These are phyloP conservation scores for Ellobium chinense DNA, from an alignment of 2,888 invertebrate genomes.

Conservation along the genomic window DNA sequence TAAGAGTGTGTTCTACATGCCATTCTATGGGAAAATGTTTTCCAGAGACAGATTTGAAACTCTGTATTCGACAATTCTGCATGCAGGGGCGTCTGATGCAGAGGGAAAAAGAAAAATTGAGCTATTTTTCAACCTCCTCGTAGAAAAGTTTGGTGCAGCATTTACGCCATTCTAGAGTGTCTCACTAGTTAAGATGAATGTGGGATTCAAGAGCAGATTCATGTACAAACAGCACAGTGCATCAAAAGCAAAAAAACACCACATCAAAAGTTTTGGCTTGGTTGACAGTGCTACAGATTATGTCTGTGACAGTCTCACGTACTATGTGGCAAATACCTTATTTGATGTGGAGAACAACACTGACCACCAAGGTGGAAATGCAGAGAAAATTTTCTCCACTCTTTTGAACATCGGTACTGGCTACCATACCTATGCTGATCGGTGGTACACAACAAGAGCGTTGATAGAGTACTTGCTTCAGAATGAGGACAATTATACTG, in stretches of 20 bases:
- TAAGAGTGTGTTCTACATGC: not conserved
- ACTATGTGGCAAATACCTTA: not conserved
- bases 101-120: too few relatives aligned
- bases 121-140: too few relatives aligned
- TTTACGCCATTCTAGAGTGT: too few relatives aligned
- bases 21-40: too few relatives aligned
- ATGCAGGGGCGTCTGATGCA: too few relatives aligned
- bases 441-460: not conserved
- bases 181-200: constrained; percentile 25
- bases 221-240: too few relatives aligned
- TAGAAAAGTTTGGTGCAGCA: too few relatives aligned
- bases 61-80: too few relatives aligned
- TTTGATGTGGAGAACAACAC: not conserved
- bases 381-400: too few relatives aligned
- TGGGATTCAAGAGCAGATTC: not conserved
- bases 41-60: too few relatives aligned
- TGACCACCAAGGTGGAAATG: not conserved
- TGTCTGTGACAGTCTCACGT: not conserved
- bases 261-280: constrained; percentile 5
- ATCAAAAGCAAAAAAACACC: too few relatives aligned
- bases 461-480: not conserved
- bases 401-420: too few relatives aligned
- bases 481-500: not conserved
- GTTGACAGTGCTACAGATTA: not conserved
- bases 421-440: constrained; percentile 2